Evolutionary conservation across 1,140 invertebrate species (phyloP).

Genomic region (Drosophila trapezifrons): DNA sequence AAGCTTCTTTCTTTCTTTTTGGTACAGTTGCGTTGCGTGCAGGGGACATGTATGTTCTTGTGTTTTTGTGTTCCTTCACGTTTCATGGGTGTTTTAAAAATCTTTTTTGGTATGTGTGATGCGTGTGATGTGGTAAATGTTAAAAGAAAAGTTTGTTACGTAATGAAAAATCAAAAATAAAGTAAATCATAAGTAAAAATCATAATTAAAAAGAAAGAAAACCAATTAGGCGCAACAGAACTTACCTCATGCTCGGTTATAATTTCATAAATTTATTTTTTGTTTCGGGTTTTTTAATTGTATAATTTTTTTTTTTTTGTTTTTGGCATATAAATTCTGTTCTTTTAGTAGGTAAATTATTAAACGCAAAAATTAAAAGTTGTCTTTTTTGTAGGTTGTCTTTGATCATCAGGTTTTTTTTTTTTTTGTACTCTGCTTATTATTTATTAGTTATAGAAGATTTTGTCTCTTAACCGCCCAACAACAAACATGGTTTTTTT

Average conservation of each 20-base stretch:
- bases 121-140: conserved; percentile 26
- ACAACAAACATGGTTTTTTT: conserved; percentile 68
- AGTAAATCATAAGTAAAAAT: conserved; percentile 41
- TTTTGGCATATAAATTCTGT: conserved; percentile 58
- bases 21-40: conserved; percentile 51
- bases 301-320: conserved; percentile 36
- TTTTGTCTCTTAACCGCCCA: conserved; percentile 43
- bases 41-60: conserved; percentile 23
- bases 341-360: conserved; percentile 69
- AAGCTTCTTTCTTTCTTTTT: conserved; percentile 11
- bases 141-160: conserved; percentile 35
- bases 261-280: conserved; percentile 59
- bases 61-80: conserved; percentile 16
- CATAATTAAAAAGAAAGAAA: conserved; percentile 51
- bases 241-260: conserved; percentile 79
- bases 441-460: conserved; percentile 55
- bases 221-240: conserved; percentile 80
- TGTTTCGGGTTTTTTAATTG: conserved; percentile 39
- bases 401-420: conserved; percentile 31
- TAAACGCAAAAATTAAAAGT: conserved; percentile 74
- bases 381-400: conserved; percentile 61
- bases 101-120: conserved; percentile 18
- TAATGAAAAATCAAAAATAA: conserved; percentile 48
- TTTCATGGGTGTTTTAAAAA: conserved; percentile 16
- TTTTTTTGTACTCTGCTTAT: conserved; percentile 27